phyloP scores from a whole-genome alignment of 2,888 invertebrate species.

The Argyresthia goedartella region DNA sequence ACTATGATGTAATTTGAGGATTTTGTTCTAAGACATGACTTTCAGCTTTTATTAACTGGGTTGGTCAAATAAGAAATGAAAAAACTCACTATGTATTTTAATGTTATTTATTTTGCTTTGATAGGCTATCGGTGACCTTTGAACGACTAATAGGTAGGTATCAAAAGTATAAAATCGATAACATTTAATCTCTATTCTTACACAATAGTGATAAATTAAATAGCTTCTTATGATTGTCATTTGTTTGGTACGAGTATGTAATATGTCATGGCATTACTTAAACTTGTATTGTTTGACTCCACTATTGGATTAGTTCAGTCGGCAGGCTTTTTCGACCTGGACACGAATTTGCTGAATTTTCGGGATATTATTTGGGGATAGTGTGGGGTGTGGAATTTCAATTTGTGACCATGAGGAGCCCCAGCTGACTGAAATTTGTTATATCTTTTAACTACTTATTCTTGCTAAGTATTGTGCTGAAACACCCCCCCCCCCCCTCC shows the following conservation, averaged over 20 bases:
- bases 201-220: slow-evolving; percentile 52
- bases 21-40: too few relatives aligned
- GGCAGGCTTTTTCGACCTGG: too few relatives aligned
- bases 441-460: too few relatives aligned
- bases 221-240: slow-evolving; percentile 42
- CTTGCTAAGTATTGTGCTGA: too few relatives aligned
- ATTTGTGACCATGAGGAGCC: too few relatives aligned
- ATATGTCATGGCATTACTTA: slow-evolving; percentile 5
- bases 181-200: slow-evolving; percentile 54
- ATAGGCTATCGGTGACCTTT: slow-evolving; percentile 68
- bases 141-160: slow-evolving; percentile 51
- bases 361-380: too few relatives aligned
- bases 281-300: background rate
- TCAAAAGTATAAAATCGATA: slow-evolving; percentile 65
- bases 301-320: too few relatives aligned
- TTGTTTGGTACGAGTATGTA: slow-evolving; percentile 46
- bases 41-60: background rate
- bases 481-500: too few relatives aligned
- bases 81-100: slow-evolving; percentile 19
- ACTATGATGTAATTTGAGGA: too few relatives aligned
- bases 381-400: too few relatives aligned
- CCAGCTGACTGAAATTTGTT: too few relatives aligned
- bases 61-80: background rate
- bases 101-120: slow-evolving; percentile 65
- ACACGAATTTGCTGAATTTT: too few relatives aligned